Base-by-base conservation (phyloP, 2,113 vertebrate species). In the Ceyx melanurus region DNA sequence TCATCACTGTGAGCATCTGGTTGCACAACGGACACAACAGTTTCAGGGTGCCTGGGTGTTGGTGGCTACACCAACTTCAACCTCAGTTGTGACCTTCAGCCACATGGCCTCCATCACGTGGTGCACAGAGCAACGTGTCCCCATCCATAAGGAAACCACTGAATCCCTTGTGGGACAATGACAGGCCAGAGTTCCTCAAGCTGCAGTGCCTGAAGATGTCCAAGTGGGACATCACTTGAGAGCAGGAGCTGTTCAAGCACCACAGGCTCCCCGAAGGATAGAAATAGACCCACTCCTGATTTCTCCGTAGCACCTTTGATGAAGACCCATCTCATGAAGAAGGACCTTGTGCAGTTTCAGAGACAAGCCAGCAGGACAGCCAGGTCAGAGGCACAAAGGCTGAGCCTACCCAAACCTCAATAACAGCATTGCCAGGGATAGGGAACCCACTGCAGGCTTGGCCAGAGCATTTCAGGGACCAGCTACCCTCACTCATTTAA, bases 261-360 rank as follows among this genome's bases (percentile, higher is more conserved):
- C 1, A 2, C 28, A 23, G 28, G 12, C 45, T 54, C 8, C 25
- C 13, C 19, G 17, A 0, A 0, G 6, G 29, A 18, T n/a, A 15
- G 13, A 37, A 60, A 56, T 0, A 0, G 33, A 37, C 29, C 18
- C 1, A 0, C 12, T 66, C 15, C 25, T 13, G 7, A 35, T 28
- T 53, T 54, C 71, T 42, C 29, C 3, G 0, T 16, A 26, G 35
- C 25, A 5, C 28, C 1, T 66, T 43, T 50, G 29, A 7, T 40
- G 31, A 50, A 56, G 66, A 62, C 29, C 46, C 37, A 26, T 48
- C 33, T 68, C 20, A 6, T 5, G 16, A 20, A 11, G 2, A 20
- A n/a, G 43, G 43, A 76, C 50, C 35, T n/a, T 1, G 0, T 1
- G 2, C 4, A 3, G 35, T 56, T 75, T 65, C 1, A 2, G 61